Base-by-base conservation (phyloP, 2,797 vertebrate species). In the Halcyon chelicuti region DNA sequence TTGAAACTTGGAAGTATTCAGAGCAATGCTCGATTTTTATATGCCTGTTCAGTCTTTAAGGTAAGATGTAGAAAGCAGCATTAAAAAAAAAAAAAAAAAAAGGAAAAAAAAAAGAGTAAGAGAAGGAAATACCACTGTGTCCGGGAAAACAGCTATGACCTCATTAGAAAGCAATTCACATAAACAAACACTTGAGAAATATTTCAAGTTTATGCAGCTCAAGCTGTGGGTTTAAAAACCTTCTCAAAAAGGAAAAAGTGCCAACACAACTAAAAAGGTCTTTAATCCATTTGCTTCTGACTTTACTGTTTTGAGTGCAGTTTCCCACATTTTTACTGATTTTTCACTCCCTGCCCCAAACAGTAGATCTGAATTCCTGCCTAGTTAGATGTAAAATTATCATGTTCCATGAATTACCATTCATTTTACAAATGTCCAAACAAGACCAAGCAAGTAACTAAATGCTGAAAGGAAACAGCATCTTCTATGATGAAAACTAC, bases 111-210 rank as follows among this genome's bases (percentile, higher is more conserved):
- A 37, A 37, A 37, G 4, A 85, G 13, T 42, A 76, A 93, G 23
- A 88, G 35, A 44, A 95, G 94, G 92, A 97, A 96, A 97, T 94
- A 85, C 86, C 96, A 96, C 68, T 85, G 94, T 84, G 75, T 95
- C 88, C 78, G 0, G 90, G 91, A 97, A 97, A 96, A 96, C 88
- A 96, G 86, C 74, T 90, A 91, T 97, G 96, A 97, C 94, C 92
- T 97, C 97, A 97, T 95, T 90, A 94, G 86, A 95, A 92, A 97
- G 92, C 62, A 87, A 97, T 97, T 97, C 96, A 85, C 84, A 94
- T 93, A 96, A 96, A 97, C 96, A 97, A 95, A 96, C 94, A 97
- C 94, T 96, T 97, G 72, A 97, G 92, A 96, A 95, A 88, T 93
- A 97, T 96, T 96, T 96, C 81, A 94, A 95, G 92, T 97, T 94